Conservation (phyloP, 2,797 vertebrate genomes). For the Neosilurus hyrtlii region DNA sequence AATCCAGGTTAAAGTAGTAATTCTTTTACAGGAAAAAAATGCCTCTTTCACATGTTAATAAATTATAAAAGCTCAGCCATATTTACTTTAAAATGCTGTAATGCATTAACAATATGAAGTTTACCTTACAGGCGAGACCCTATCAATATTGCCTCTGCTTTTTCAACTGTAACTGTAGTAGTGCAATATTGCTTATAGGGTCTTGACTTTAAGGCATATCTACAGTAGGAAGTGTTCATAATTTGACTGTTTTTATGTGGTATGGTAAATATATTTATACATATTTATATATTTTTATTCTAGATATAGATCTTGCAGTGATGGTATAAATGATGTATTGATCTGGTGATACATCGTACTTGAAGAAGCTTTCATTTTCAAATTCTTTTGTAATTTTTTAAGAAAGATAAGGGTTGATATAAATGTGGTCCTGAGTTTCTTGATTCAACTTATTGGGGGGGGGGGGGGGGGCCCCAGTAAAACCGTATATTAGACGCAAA, state of each 20-base stretch:
- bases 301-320: not conserved
- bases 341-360: not conserved
- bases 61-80: not conserved
- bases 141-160: slow-evolving; percentile 98
- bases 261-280: not conserved
- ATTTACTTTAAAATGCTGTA: slow-evolving; percentile 20
- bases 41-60: too few species aligned
- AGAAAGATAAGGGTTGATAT: not conserved
- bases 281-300: too few species aligned
- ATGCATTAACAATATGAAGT: slow-evolving; percentile 12
- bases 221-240: slow-evolving; percentile 46
- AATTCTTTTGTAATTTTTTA: too few species aligned
- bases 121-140: slow-evolving; percentile 83
- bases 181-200: slow-evolving; percentile 99
- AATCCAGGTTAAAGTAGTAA: not conserved
- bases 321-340: not conserved
- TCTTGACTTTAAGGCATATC: slow-evolving; percentile 83
- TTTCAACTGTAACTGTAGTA: slow-evolving; percentile 81
- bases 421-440: not conserved
- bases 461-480: too few species aligned
- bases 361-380: not conserved
- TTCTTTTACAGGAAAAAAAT: not conserved
- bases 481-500: not conserved
- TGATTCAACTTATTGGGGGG: too few species aligned
- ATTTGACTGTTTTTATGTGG: not conserved